Base-by-base conservation (phyloP, 2,113 vertebrate genomes). In the Galbula dea region DNA sequence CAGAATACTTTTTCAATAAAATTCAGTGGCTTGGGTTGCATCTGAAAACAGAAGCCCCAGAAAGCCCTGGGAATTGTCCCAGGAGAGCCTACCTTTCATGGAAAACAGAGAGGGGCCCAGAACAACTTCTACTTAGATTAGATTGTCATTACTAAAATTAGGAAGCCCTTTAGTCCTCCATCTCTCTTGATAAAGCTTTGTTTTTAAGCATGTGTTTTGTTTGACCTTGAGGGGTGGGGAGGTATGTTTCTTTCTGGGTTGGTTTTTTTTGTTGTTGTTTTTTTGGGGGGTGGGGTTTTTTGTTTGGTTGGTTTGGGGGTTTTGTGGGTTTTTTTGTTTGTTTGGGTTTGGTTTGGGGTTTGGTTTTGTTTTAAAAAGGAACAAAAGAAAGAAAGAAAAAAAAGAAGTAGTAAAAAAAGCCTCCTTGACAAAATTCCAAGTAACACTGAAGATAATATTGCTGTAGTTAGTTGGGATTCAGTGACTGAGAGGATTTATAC, bases 61-160 rank as follows among this genome's bases (percentile, higher is more conserved):
- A 89, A 95, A 95, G 52, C 85, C 79, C 75, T 88, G 85, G 79
- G 87, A 94, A 87, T 86, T 3, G 1, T 88, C 75, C 59, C 1
- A 5, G 85, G 79, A 92, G 87, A 48, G 67, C 87, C 91, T 92
- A 94, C 91, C 88, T 96, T 95, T 93, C 94, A 91, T 71, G 82
- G 94, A 94, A 95, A 83, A 91, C 11, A 1, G 55, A 94, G 84
- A 73, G 84, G 17, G 63, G 51, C 72, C 85, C 89, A 77, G 72
- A 95, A 93, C 79, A 91, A 75, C 82, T 93, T 95, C 82, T 95
- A 39, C 91, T 79, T 74, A 94, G 96, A 95, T 95, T 96, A 96
- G 94, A 94, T 92, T 95, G 87, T 72, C 72, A 75, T 91, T 77
- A 83, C 95, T 96, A 95, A 96, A 96, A 91, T 95, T 96, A 96